These are phyloP conservation scores for Pangasius larnaudii DNA, from an alignment of 2,797 vertebrate genomes.

Conservation along the genomic window DNA sequence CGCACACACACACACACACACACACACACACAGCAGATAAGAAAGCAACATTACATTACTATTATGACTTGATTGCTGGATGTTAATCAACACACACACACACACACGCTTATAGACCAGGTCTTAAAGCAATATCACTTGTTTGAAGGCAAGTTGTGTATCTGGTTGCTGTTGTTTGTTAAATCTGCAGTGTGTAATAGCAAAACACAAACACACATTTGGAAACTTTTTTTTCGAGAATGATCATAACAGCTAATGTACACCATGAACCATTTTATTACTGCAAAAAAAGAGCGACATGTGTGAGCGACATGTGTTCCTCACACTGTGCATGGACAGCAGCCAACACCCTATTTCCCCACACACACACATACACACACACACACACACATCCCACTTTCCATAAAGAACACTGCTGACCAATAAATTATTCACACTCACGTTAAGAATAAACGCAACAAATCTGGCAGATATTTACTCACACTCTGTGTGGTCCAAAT, in stretches of 20 bases:
- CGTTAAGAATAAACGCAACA: conserved; percentile 77
- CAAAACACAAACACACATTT: not conserved
- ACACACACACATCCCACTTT: conserved; percentile 46
- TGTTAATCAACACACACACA: not conserved
- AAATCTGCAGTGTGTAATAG: not conserved
- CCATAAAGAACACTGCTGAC: conserved; percentile 64
- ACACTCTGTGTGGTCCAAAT: not conserved
- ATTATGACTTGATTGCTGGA: not conserved
- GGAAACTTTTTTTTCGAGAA: not conserved
- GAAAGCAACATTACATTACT: not conserved
- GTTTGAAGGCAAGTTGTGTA: not conserved
- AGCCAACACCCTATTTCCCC: conserved; percentile 52
- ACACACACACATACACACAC: conserved; percentile 27
- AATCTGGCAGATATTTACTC: conserved; percentile 73
- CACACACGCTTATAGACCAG: not conserved
- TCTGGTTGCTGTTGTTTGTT: not conserved
- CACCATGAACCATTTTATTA: not conserved
- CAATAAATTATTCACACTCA: conserved; percentile 76
- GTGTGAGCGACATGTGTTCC: conserved; percentile 54
- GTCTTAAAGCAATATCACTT: not conserved
- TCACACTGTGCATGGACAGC: conserved; percentile 59
- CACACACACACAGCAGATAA: not conserved
- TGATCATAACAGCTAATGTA: not conserved
- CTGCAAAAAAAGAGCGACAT: not conserved
- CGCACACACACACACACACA: too few species aligned